Base-by-base conservation (phyloP, 2,888 invertebrate genomes). In the Selenia dentaria region DNA sequence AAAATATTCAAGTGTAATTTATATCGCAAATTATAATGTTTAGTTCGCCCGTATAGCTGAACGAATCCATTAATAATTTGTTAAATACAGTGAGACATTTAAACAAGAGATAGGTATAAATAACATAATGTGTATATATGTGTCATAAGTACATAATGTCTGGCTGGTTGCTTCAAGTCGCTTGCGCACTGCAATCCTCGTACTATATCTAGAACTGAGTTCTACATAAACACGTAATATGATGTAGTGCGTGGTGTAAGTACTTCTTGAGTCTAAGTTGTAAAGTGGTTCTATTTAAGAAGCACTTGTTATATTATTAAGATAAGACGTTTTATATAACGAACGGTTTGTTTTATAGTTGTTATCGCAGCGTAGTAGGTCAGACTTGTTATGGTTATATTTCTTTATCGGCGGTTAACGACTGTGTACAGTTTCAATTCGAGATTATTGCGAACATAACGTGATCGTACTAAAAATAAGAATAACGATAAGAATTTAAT, bases 271-370 rank as follows among this genome's bases (percentile, higher is more conserved):
- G 60, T 57, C 55, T 50, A 41, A 35, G 47, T 43, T 46, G 33
- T 36, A 42, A 54, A 37, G 32, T 22, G 58, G 61, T 67, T 67
- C 58, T 68, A 72, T 77, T 73, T 74, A 74, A 74, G 66, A 66
- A 77, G 72, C 68, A 67, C 72, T 76, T 75, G 71, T 73, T 66
- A 63, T 66, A 57, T 65, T 70, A 70, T 75, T 74, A 68, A 73
- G 78, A 82, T 80, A 82, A 82, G 70, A 5, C 59, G 63, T 61
- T 71, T 70, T 69, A 68, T n/a, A n/a, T 72, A 75, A 67, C 64
- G 70, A 70, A 71, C 69, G 16, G 47, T 47, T 46, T 69, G 70
- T 77, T 79, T 76, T 70, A 78, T 71, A 68, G 65, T 46, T 62
- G 68, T 78, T 78, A 76, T 76, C 72, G 67, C 6, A n/a, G 35